These are phyloP conservation scores for Dioctria linearis DNA, from an alignment of 2,888 invertebrate genomes.

Conservation along the genomic window DNA sequence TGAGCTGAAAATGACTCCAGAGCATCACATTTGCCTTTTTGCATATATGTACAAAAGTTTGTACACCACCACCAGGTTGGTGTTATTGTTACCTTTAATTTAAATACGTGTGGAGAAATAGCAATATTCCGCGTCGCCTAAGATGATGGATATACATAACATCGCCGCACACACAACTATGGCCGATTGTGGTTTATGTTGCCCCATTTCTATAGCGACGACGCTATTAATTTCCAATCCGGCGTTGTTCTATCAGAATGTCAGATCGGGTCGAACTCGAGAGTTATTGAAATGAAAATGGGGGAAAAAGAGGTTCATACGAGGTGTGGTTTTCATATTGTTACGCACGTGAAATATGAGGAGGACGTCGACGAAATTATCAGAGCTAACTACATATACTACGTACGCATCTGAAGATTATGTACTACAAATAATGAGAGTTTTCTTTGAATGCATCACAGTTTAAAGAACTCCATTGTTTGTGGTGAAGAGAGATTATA, in stretches of 20 bases:
- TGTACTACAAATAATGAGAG: no score
- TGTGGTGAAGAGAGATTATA: no score
- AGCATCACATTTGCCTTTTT: background rate
- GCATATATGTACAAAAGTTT: background rate
- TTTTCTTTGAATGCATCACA: no score
- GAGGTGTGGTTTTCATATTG: conserved; percentile 10
- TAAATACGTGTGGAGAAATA: background rate
- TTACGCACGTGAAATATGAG: conserved; percentile 42
- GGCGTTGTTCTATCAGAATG: conserved; percentile 35
- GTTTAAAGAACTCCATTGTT: no score
- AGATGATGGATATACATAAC: conserved; percentile 42
- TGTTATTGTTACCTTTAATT: conserved; percentile 21
- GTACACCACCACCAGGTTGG: no score
- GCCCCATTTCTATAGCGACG: conserved; percentile 49
- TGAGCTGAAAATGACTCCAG: conserved; percentile 42
- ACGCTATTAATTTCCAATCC: conserved; percentile 47
- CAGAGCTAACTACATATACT: no score
- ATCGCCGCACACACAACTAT: conserved; percentile 22
- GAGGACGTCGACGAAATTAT: background rate
- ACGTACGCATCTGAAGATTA: no score
- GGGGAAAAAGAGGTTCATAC: background rate
- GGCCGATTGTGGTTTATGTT: conserved; percentile 37
- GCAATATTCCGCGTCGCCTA: conserved; percentile 22
- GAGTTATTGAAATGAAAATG: conserved; percentile 24
- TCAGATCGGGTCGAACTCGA: conserved; percentile 29